Base-by-base conservation (phyloP, 2,797 vertebrate species). In the Protosalanx chinensis region DNA sequence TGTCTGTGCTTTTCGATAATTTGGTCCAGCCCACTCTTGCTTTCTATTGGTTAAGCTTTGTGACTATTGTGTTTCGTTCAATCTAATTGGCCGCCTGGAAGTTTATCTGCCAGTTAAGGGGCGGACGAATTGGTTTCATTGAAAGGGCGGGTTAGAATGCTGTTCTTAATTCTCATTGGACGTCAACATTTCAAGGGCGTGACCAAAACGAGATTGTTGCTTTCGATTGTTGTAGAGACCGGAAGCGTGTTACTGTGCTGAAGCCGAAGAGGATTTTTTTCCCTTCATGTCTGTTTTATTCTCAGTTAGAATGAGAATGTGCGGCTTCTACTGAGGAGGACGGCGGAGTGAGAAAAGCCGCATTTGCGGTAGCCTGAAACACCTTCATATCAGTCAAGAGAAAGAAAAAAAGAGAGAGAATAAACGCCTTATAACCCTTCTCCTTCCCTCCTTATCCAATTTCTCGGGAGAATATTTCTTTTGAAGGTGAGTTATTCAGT, bases 311-410 rank as follows among this genome's bases (percentile, higher is more conserved):
- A 79, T 85, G 89, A 87, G 89, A 86, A 90, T 88, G 90, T 79
- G 84, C 88, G 90, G 87, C 90, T 90, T 73, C 75, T 70, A 67
- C 79, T 72, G 86, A 82, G 79, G 79, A 70, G 86, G 91, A 88
- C 90, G 86, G 77, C 91, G 91, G 90, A 80, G 91, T 92, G 91
- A 89, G 90, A 92, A 93, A 92, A 92, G 86, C 91, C 91, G 91
- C 92, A 92, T 93, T 91, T 91, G 91, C 91, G 87, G 88, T 86
- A 56, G 51, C 51, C 51, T 56, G 87, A 85, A 85, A 89, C 86
- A 89, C 87, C 76, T 72, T 63, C 68, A 71, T 88, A 79, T 83
- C 86, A 73, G 35, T 16, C 35, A 71, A 64, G 62, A 69, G 67
- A 16, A 70, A 49, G 1, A 75, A 81, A 46, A 12, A 46, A 3